These are phyloP conservation scores for Leucoraja erinaceus DNA, from an alignment of 2,113 vertebrate genomes.

Conservation along the genomic window DNA sequence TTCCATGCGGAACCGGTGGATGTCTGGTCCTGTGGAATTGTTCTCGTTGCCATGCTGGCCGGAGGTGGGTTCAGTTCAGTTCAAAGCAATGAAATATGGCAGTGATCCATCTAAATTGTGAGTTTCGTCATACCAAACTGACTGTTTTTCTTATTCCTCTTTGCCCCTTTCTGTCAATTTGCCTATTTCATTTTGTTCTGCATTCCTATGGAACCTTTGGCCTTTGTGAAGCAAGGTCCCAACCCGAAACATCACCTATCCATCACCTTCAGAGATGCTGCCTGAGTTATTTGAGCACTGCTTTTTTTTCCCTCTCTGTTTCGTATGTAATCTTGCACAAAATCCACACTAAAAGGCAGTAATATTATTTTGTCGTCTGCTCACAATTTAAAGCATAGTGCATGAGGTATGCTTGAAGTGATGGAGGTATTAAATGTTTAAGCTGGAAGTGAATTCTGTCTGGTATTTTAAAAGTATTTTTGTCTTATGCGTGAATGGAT, in stretches of 20 bases:
- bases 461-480: background rate
- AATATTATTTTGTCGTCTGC: background rate
- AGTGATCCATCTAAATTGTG: background rate
- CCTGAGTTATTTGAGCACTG: too few relatives aligned
- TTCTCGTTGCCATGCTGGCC: slow-evolving; percentile 92
- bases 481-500: background rate
- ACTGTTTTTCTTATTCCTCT: background rate
- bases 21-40: slow-evolving; percentile 90
- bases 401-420: background rate
- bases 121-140: background rate
- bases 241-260: too few relatives aligned
- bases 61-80: slow-evolving; percentile 69
- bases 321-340: background rate
- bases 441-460: background rate
- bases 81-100: background rate
- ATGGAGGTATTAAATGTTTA: background rate
- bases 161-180: background rate
- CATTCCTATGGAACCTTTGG: background rate
- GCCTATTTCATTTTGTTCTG: background rate
- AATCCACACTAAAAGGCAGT: background rate
- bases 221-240: background rate
- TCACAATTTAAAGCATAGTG: background rate
- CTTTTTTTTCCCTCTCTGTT: too few relatives aligned
- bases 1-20: slow-evolving; percentile 86
- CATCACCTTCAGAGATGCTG: too few relatives aligned